phyloP scores from a whole-genome alignment of 2,113 vertebrate genomes.

The Psettodes erumei region DNA sequence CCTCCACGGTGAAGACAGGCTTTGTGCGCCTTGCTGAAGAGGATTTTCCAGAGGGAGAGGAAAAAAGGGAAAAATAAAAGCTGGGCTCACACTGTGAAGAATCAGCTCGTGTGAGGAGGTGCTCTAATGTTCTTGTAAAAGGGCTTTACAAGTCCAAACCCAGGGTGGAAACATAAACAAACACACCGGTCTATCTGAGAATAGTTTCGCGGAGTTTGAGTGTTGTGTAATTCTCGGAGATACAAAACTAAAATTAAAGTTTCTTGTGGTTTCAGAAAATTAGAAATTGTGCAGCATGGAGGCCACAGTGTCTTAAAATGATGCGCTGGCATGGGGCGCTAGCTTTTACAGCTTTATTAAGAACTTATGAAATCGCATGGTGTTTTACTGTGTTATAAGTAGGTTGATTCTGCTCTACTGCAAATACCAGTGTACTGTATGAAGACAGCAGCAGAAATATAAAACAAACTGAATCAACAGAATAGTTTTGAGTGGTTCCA shows the following conservation, averaged over 20 bases:
- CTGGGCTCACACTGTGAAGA: conserved; percentile 34
- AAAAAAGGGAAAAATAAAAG: conserved; percentile 31
- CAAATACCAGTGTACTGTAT: not conserved
- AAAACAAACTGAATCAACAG: too few species aligned
- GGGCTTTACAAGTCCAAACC: conserved; percentile 6
- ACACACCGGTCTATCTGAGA: not conserved
- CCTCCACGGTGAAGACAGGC: conserved; percentile 58
- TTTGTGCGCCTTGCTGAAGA: conserved; percentile 59
- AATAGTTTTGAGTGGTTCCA: too few species aligned
- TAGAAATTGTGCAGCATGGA: too few species aligned
- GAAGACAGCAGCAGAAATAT: not conserved
- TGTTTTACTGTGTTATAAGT: not conserved
- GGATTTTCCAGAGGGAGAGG: conserved; percentile 61
- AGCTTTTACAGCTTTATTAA: too few species aligned
- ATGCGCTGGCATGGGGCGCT: too few species aligned
- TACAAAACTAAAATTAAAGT: too few species aligned
- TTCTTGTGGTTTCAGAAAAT: too few species aligned
- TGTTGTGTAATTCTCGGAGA: conserved; percentile 1
- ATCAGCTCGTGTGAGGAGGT: conserved; percentile 31
- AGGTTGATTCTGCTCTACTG: too few species aligned
- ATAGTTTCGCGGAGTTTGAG: not conserved
- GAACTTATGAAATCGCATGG: not conserved
- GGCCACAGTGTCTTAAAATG: too few species aligned
- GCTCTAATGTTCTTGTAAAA: conserved; percentile 30
- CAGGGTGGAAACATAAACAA: conserved; percentile 17